Evolutionary conservation across 2,113 vertebrate species (phyloP), one percentile per base, ranked within the genome.

Genomic region (Perca schrenkii): DNA sequence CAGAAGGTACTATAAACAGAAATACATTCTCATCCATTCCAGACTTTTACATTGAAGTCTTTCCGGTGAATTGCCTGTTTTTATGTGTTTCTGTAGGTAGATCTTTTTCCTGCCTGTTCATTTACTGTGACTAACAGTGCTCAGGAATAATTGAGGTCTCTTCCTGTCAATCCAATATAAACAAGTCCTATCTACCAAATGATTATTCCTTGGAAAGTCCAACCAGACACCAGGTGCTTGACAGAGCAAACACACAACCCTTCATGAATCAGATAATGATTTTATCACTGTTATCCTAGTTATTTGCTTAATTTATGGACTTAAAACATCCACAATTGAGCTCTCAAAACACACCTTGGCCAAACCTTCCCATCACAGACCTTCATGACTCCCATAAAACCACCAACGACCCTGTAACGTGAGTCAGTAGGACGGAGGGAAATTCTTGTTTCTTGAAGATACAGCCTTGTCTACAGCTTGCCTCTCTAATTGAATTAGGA

Each of bases 401-500:
- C 82, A 73, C 49, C 69, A 11, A 22, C 15, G 17, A 89, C 82
- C 88, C 86, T 54, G 83, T 74, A 77, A 82, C 40, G 4, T 60
- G 71, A 86, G 76, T 85, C 74, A 85, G 71, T 65, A 21, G 28
- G 60, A 85, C 19, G 57, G 50, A 77, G 87, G 91, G 91, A 85
- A 90, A 86, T 89, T 91, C 83, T 82, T 49, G 68, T 88, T 89
- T 85, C 73, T 80, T 69, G 64, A 82, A 78, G 84, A 91, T 85
- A 86, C 66, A 47, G 81, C 72, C 81, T 85, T 69, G 74, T 88
- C 80, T 83, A 64, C 85, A 83, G 79, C 84, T 88, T 78, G 64
- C 79, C 86, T 82, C 73, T 61, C 53, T 94, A 93, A 94, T 94
- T 94, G 85, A 94, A 94, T 94, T 91, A 93, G 92, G 93, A 94